Conservation (phyloP, 2,113 vertebrate species). For the Pantherophis guttatus region DNA sequence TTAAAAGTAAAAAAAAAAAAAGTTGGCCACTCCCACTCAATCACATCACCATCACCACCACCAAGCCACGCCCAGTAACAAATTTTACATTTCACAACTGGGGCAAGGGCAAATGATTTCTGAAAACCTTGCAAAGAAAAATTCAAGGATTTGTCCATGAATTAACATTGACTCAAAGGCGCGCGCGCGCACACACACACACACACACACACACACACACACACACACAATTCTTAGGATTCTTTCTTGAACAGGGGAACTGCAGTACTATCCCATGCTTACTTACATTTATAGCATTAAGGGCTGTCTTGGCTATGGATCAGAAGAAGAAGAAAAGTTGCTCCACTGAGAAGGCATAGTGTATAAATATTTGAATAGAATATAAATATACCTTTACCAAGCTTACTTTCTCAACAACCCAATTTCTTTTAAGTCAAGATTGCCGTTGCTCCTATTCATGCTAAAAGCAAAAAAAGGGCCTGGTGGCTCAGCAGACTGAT, state of each 20-base stretch:
- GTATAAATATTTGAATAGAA: not conserved
- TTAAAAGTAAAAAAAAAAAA: too few species aligned
- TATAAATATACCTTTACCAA: not conserved
- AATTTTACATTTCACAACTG: too few species aligned
- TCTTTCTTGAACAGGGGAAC: not conserved
- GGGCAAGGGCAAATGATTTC: not conserved
- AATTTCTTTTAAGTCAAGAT: not conserved
- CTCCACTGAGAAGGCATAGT: not conserved
- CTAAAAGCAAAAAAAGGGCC: not conserved
- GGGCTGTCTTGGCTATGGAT: not conserved
- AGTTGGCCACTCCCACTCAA: too few species aligned
- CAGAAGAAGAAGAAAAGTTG: conserved; percentile 1
- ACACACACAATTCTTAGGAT: not conserved
- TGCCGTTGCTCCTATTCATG: not conserved
- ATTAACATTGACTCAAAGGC: not conserved
- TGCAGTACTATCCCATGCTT: not conserved
- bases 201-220: too few species aligned
- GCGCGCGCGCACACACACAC: not conserved
- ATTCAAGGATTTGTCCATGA: not conserved
- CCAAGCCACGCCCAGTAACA: too few species aligned
- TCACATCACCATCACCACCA: too few species aligned
- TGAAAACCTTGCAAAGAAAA: not conserved
- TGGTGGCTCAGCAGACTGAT: too few species aligned
- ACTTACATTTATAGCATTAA: not conserved
- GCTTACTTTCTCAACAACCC: not conserved